phyloP scores from a whole-genome alignment of 2,888 invertebrate genomes.

The Caenorhabditis auriculariae region DNA sequence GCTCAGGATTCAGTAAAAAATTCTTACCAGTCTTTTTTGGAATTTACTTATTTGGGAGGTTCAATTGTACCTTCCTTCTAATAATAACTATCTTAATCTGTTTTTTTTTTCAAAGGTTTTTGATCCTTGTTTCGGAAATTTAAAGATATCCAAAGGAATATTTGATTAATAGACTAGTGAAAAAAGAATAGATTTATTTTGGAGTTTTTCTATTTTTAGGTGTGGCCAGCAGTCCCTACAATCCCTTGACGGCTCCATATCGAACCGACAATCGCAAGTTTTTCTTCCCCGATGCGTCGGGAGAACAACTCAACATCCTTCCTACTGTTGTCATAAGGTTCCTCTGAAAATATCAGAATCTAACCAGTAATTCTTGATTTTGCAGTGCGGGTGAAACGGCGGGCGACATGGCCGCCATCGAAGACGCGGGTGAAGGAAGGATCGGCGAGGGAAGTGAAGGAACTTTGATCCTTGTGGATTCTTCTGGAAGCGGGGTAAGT shows the following conservation, averaged over 20 bases:
- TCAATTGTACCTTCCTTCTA: too few species aligned
- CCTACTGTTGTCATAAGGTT: conserved; percentile 8
- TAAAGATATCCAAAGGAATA: not conserved
- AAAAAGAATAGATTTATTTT: too few species aligned
- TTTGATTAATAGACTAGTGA: too few species aligned
- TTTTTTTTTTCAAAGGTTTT: not conserved
- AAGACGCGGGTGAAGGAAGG: not conserved
- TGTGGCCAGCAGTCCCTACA: conserved; percentile 20
- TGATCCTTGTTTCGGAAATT: not conserved
- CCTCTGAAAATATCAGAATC: too few species aligned
- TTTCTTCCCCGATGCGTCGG: conserved; percentile 40
- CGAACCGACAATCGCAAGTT: conserved; percentile 32
- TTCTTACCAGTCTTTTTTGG: too few species aligned
- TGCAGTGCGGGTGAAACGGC: not conserved
- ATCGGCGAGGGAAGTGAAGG: conserved; percentile 17
- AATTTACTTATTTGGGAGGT: too few species aligned
- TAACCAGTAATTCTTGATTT: too few species aligned
- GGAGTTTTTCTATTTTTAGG: conserved; percentile 2
- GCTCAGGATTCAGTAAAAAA: too few species aligned
- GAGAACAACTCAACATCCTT: conserved; percentile 36
- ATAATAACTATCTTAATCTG: too few species aligned
- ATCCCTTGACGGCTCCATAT: conserved; percentile 30
- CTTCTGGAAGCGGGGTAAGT: conserved; percentile 19
- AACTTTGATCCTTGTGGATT: conserved; percentile 14
- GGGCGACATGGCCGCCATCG: not conserved